These are phyloP conservation scores for Myopa tessellatipennis DNA, from an alignment of 2,888 invertebrate genomes.

Conservation along the genomic window DNA sequence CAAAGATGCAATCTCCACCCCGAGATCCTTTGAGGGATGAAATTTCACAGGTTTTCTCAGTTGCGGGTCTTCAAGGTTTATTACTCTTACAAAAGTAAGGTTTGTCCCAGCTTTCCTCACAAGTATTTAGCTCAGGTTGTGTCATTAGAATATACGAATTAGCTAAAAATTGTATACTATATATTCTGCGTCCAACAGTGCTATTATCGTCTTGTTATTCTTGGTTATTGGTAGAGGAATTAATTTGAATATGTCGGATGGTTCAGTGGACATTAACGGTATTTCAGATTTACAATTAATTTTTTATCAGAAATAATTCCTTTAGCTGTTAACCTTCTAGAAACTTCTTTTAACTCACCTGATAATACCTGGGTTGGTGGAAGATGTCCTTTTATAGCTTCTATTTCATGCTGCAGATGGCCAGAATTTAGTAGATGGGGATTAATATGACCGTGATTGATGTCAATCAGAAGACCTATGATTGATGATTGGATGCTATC, in stretches of 20 bases:
- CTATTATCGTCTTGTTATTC: neutral
- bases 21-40: neutral
- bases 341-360: neutral
- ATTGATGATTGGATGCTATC: neutral
- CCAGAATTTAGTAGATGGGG: neutral
- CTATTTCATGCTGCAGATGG: neutral
- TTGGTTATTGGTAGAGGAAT: neutral
- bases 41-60: too few relatives aligned
- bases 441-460: constrained; percentile 2
- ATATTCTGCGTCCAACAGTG: neutral
- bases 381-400: neutral
- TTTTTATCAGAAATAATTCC: neutral
- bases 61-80: neutral
- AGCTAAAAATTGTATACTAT: neutral
- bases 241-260: neutral
- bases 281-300: constrained; percentile 1
- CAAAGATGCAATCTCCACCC: neutral
- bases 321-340: neutral
- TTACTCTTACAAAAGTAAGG: neutral
- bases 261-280: neutral
- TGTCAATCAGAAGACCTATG: neutral
- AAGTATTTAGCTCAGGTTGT: constrained; percentile 3
- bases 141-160: neutral
- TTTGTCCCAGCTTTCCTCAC: neutral
- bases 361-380: neutral